Percentiles rank a stretch among this genome's conserved stretches.
phyloP scores from a whole-genome alignment of 1,140 invertebrate species.

The Drosophila sp. region DNA sequence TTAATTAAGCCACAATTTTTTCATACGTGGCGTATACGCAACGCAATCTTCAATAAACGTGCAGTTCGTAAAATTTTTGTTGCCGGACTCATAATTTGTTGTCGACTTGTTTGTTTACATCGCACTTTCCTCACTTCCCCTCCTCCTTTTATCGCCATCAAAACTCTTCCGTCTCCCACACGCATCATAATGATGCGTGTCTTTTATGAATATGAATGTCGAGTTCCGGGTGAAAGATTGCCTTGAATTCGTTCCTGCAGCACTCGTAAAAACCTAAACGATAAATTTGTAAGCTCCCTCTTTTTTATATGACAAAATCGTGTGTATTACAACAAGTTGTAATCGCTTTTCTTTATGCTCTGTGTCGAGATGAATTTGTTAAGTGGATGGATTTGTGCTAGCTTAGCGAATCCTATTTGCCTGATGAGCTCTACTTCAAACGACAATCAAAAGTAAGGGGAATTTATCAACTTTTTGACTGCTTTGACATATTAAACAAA shows the following conservation, averaged over 20 bases:
- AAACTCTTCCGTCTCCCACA: conserved; percentile 17
- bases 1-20: conserved; percentile 72
- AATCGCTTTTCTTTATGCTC: conserved; percentile 52
- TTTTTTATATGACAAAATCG: conserved; percentile 75
- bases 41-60: conserved; percentile 52
- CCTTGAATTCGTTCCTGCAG: conserved; percentile 1
- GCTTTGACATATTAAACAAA: not conserved
- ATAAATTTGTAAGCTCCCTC: conserved; percentile 67
- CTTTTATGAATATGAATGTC: conserved; percentile 78
- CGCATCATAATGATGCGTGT: conserved; percentile 65
- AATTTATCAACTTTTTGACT: not conserved
- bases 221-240: conserved; percentile 9
- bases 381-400: conserved; percentile 32
- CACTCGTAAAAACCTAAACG: conserved; percentile 68
- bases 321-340: conserved; percentile 76
- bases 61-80: conserved; percentile 71
- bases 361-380: conserved; percentile 7
- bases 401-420: conserved; percentile 15
- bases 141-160: no score
- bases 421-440: conserved; percentile 1
- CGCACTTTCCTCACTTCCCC: not conserved
- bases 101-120: conserved; percentile 80
- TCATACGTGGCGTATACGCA: conserved; percentile 57
- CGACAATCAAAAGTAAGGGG: conserved; percentile 20
- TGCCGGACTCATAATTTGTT: conserved; percentile 76